These are phyloP conservation scores for Sebastes oblongus DNA, from an alignment of 2,797 vertebrate genomes.

Conservation along the genomic window DNA sequence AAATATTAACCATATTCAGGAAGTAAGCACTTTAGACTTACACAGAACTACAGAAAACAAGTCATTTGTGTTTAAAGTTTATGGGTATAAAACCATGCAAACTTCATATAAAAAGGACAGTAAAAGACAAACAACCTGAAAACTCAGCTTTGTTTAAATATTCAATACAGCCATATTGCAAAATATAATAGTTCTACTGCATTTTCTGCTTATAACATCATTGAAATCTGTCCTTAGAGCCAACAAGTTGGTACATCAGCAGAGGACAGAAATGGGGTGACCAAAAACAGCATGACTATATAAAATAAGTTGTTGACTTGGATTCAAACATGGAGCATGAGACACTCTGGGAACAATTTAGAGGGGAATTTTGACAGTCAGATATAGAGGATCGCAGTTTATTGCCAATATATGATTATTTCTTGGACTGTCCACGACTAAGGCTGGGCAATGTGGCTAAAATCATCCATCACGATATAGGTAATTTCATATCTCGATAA, in stretches of 20 bases:
- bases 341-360: neutral
- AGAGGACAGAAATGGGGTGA: neutral
- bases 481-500: too few species aligned
- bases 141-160: neutral
- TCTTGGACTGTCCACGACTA: neutral
- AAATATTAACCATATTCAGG: constrained; percentile 14
- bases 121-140: neutral
- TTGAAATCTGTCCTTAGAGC: neutral
- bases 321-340: neutral
- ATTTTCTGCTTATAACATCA: neutral
- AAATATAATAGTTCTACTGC: neutral
- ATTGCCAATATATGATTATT: neutral
- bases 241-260: neutral
- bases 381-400: neutral
- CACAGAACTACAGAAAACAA: constrained; percentile 11
- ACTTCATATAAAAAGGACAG: neutral
- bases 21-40: constrained; percentile 2
- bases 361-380: neutral
- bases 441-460: too few species aligned
- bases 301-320: neutral
- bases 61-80: neutral
- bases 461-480: too few species aligned
- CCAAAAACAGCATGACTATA: neutral
- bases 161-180: neutral
- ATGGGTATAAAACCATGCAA: constrained; percentile 1